Conservation (phyloP, 37 sponge, comb jelly and placozoan genomes). For the Spongilla lacustris region DNA sequence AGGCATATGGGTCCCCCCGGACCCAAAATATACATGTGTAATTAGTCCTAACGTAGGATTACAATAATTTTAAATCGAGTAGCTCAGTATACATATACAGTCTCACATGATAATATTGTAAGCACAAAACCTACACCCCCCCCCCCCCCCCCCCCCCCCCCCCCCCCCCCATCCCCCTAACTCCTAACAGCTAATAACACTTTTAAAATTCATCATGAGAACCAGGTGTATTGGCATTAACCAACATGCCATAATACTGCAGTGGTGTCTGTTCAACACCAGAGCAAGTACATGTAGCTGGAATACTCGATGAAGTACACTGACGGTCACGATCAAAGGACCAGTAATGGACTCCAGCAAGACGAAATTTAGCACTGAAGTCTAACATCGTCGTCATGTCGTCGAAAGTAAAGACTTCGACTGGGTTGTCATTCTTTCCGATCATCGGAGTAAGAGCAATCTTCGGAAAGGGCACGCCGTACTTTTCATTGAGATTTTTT, state of each 20-base stretch:
- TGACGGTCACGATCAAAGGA: background rate
- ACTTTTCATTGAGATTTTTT: background rate
- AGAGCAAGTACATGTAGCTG: background rate
- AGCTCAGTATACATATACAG: too few species aligned
- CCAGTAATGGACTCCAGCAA: background rate
- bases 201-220: too few species aligned
- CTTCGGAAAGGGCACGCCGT: background rate
- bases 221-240: too few species aligned
- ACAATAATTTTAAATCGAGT: too few species aligned
- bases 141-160: too few species aligned
- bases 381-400: background rate
- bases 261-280: background rate
- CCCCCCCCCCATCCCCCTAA: too few species aligned
- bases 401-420: background rate
- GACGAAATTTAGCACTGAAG: background rate
- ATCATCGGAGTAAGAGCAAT: background rate
- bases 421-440: background rate
- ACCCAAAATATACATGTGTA: too few species aligned
- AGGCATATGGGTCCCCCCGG: too few species aligned
- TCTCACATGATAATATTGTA: too few species aligned
- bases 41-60: too few species aligned
- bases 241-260: background rate
- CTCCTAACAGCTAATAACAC: too few species aligned
- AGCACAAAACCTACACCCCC: too few species aligned
- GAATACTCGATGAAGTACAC: background rate